Percentiles rank a stretch among this genome's conserved stretches.
These are phyloP conservation scores for Pocillopora damicornis DNA, from an alignment of 64 coral and sea anemone species.

Conservation along the genomic window DNA sequence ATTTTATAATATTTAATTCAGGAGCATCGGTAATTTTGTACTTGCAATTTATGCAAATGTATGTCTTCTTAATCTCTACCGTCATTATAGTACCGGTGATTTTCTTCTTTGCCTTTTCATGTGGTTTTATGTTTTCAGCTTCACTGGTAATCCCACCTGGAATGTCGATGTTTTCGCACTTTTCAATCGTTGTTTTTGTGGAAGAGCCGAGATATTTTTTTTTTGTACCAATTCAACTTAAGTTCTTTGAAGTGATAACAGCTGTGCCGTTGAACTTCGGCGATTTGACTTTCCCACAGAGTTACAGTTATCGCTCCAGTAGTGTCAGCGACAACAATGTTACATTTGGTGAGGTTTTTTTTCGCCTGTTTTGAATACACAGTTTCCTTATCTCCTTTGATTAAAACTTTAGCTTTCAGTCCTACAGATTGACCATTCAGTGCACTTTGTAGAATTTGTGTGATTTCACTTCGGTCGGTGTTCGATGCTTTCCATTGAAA, in stretches of 20 bases:
- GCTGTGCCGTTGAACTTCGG: background rate
- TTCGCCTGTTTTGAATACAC: constrained; percentile 39
- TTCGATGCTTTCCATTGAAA: constrained; percentile 45
- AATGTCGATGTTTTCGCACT: constrained; percentile 41
- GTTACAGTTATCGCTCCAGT: constrained; percentile 25
- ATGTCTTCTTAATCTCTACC: too few species aligned
- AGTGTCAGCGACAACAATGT: constrained; percentile 43
- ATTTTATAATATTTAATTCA: constrained; percentile 33
- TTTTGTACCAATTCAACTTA: constrained; percentile 36
- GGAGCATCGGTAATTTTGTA: constrained; percentile 31
- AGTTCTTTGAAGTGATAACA: constrained; percentile 51
- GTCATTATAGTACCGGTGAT: too few species aligned
- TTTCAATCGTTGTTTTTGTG: constrained; percentile 46
- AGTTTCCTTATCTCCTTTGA: constrained; percentile 22
- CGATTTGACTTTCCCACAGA: constrained; percentile 50
- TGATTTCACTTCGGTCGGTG: background rate
- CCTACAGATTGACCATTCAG: constrained; percentile 34
- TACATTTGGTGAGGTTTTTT: constrained; percentile 42
- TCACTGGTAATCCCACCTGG: background rate
- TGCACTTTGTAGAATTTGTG: constrained; percentile 37
- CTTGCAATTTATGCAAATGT: constrained; percentile 38
- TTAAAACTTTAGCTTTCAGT: constrained; percentile 47
- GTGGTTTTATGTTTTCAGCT: too few species aligned
- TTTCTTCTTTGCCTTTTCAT: too few species aligned
- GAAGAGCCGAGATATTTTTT: constrained; percentile 52